phyloP scores from a whole-genome alignment of 2,113 vertebrate species.

The Sialia sialis region DNA sequence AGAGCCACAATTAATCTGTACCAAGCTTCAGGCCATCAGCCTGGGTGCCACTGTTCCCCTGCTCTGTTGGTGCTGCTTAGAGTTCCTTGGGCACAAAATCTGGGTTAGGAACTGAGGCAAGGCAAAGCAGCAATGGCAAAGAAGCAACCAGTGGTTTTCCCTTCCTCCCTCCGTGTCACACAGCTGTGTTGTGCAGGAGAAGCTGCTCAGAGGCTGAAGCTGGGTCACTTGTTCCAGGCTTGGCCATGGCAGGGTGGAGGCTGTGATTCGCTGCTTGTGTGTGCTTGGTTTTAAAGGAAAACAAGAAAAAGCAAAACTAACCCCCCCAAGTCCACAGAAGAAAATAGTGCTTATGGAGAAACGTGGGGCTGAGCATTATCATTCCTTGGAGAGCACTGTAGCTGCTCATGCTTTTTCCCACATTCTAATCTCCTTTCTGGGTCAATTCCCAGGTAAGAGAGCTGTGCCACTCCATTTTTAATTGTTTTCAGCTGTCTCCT shows the following conservation, averaged over 20 bases:
- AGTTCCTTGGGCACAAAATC: background rate
- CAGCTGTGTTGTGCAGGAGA: background rate
- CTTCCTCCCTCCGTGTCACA: fast-evolving
- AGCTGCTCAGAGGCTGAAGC: fast-evolving
- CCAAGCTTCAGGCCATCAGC: background rate
- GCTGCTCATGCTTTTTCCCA: background rate
- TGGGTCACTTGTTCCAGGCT: fast-evolving
- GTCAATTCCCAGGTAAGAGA: constrained; percentile 24
- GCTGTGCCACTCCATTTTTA: background rate
- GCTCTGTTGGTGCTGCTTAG: background rate
- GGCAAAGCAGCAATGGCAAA: background rate
- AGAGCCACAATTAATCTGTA: background rate
- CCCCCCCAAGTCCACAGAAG: background rate
- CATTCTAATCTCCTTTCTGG: background rate
- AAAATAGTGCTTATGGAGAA: background rate
- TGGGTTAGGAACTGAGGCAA: background rate
- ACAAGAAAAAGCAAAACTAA: background rate
- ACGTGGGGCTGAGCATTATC: background rate
- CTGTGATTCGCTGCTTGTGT: fast-evolving
- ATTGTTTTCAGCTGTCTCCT: background rate
- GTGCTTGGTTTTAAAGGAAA: background rate
- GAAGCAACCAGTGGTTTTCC: background rate
- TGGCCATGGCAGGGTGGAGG: fast-evolving
- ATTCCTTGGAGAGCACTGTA: background rate
- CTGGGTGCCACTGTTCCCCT: background rate